These are phyloP conservation scores for Microctonus aethiopoides DNA, from an alignment of 2,888 invertebrate species.

Conservation along the genomic window DNA sequence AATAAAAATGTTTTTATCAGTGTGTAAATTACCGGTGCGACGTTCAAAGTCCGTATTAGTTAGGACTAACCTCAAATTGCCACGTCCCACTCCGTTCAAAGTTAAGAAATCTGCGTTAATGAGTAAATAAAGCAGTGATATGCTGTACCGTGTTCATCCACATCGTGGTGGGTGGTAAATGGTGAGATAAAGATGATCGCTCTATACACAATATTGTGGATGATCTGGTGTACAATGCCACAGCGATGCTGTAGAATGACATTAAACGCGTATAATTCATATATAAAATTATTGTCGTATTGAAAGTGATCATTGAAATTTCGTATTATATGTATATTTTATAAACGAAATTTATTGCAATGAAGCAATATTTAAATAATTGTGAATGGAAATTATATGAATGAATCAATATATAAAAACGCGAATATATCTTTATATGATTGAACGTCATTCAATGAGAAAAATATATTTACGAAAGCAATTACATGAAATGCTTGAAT, in stretches of 20 bases:
- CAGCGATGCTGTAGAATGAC: not conserved
- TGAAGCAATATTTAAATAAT: not conserved
- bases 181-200: conserved; percentile 12
- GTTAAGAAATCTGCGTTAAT: conserved; percentile 36
- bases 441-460: not conserved
- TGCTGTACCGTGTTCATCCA: not conserved
- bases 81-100: conserved; percentile 27
- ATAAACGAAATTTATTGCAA: not conserved
- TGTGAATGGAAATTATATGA: not conserved
- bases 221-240: not conserved
- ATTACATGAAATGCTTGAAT: not conserved
- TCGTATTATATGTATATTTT: not conserved
- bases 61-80: conserved; percentile 52
- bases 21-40: conserved; percentile 51
- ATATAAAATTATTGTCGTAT: not conserved
- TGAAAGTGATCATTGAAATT: not conserved
- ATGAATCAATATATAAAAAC: not conserved
- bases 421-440: not conserved
- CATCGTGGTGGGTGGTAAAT: conserved; percentile 6
- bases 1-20: conserved; percentile 48
- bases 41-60: conserved; percentile 44
- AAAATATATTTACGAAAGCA: not conserved
- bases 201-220: conserved; percentile 1
- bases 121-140: conserved; percentile 10
- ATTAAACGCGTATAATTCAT: not conserved